Evolutionary conservation across 2,113 vertebrate species (phyloP).

Genomic region (Centropus bengalensis): DNA sequence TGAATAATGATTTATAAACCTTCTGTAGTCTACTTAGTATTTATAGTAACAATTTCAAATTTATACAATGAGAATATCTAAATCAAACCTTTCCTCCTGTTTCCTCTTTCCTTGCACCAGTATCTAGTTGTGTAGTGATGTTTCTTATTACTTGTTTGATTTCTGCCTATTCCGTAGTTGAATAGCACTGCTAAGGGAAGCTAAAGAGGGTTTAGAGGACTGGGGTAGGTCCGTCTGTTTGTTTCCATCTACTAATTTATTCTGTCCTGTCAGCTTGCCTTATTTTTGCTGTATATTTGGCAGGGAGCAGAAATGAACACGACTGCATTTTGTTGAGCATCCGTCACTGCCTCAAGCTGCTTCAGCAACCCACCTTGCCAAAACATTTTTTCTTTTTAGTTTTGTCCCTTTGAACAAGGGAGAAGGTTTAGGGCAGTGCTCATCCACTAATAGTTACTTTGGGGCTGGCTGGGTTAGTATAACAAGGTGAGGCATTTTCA

Average conservation of each 20-base stretch:
- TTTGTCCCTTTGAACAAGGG: neutral
- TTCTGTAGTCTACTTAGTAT: neutral
- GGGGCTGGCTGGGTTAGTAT: neutral
- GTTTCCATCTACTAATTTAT: neutral
- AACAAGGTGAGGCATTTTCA: neutral
- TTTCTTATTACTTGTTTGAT: neutral
- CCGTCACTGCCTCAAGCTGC: conserved; percentile 14
- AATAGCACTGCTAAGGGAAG: neutral
- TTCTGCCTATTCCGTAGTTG: neutral
- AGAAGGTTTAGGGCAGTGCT: neutral
- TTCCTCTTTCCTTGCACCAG: neutral
- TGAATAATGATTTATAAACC: neutral
- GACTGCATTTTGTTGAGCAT: neutral
- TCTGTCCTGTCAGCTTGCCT: neutral
- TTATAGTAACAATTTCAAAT: neutral
- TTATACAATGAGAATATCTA: neutral
- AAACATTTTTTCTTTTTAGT: neutral
- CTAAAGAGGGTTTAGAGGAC: neutral
- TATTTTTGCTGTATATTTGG: neutral
- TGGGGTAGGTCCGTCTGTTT: neutral
- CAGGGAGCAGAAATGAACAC: neutral
- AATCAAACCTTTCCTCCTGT: neutral
- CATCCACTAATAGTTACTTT: neutral
- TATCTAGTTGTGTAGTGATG: neutral
- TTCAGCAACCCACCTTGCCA: conserved; percentile 23